phyloP scores from a whole-genome alignment of 2,888 invertebrate genomes.

The Chouioia cunea region DNA sequence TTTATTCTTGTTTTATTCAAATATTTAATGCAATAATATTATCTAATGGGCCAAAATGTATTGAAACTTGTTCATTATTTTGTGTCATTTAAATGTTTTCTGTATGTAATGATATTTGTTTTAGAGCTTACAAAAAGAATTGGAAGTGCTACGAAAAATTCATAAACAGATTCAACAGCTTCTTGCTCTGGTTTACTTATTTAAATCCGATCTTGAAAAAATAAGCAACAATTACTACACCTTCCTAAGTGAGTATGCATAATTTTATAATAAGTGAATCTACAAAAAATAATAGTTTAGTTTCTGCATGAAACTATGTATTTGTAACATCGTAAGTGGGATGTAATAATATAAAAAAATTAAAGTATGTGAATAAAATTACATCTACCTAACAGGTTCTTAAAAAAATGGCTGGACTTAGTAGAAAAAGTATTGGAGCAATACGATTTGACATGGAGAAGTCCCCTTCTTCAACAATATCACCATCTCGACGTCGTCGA shows the following conservation, averaged over 20 bases:
- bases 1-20: too few relatives aligned
- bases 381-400: conserved; percentile 6
- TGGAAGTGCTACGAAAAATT: conserved; percentile 49
- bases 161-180: conserved; percentile 49
- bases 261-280: too few relatives aligned
- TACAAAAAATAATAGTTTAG: not conserved
- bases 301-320: too few relatives aligned
- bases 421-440: conserved; percentile 45
- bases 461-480: conserved; percentile 22
- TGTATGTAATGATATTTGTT: not conserved
- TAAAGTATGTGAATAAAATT: not conserved
- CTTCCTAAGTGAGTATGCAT: conserved; percentile 33
- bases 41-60: conserved; percentile 38
- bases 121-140: conserved; percentile 41
- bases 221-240: conserved; percentile 46
- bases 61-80: not conserved
- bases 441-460: conserved; percentile 35
- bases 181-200: conserved; percentile 47
- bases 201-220: conserved; percentile 52
- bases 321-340: too few relatives aligned
- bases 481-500: conserved; percentile 55
- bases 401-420: conserved; percentile 33
- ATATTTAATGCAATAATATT: not conserved
- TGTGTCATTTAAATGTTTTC: not conserved
- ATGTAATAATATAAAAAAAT: too few relatives aligned